phyloP scores from a whole-genome alignment of 2,888 invertebrate genomes.

The Rhaphigaster nebulosa region DNA sequence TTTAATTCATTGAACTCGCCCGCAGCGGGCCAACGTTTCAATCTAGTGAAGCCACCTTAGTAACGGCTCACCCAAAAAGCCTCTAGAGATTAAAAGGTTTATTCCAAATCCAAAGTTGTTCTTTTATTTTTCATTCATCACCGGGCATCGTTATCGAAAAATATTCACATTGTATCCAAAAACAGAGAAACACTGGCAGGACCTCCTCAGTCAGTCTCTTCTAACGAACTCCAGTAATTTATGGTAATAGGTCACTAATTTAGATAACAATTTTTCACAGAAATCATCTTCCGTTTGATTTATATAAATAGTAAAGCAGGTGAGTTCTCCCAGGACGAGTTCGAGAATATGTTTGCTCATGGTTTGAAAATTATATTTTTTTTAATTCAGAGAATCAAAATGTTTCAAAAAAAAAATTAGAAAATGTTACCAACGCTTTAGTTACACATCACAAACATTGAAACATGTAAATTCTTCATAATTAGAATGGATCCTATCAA shows the following conservation, averaged over 20 bases:
- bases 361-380: too few species aligned
- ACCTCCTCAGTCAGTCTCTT: neutral
- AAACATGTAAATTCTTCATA: too few species aligned
- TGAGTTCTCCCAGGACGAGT: neutral
- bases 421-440: too few species aligned
- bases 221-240: neutral
- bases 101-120: neutral
- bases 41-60: neutral
- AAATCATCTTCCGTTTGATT: neutral
- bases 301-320: neutral
- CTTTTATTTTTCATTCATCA: conserved; percentile 27
- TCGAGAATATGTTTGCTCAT: neutral
- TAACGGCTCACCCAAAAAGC: conserved; percentile 20
- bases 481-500: too few species aligned
- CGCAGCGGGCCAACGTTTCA: neutral
- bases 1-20: neutral
- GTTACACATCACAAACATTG: too few species aligned
- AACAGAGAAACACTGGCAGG: neutral
- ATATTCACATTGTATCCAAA: neutral
- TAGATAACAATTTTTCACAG: neutral
- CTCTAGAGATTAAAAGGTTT: neutral
- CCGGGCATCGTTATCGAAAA: conserved; percentile 1
- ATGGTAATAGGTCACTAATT: neutral
- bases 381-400: too few species aligned
- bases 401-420: too few species aligned